These are phyloP conservation scores for Scaptomyza pallida DNA, from an alignment of 1,140 invertebrate genomes.

Conservation along the genomic window DNA sequence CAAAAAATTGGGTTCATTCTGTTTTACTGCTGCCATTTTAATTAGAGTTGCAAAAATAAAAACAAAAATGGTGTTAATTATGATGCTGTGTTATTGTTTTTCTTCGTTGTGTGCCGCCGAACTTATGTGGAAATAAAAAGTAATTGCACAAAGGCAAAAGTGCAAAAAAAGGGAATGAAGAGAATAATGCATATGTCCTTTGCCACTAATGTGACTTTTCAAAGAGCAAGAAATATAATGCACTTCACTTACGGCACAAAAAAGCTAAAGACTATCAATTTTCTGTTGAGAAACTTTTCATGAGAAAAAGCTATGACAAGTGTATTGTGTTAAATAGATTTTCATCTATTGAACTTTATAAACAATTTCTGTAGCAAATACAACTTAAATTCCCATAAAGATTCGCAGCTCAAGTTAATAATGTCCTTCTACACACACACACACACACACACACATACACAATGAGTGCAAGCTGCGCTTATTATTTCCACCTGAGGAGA, in stretches of 20 bases:
- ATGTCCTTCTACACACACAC: not conserved
- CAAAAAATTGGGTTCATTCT: not conserved
- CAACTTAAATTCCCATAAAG: not conserved
- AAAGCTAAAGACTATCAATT: no score
- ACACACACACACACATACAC: not conserved
- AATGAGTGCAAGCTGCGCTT: not conserved
- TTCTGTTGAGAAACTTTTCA: not conserved
- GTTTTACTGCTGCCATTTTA: not conserved
- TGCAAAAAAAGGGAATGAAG: no score
- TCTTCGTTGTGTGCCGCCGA: not conserved
- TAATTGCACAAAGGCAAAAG: not conserved
- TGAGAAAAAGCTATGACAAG: not conserved
- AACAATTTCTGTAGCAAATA: no score
- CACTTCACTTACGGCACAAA: no score
- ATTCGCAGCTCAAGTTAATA: not conserved
- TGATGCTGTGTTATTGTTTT: not conserved
- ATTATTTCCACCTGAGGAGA: not conserved
- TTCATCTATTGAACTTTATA: no score
- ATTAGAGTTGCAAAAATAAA: not conserved
- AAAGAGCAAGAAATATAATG: no score
- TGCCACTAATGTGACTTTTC: no score
- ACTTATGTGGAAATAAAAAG: not conserved
- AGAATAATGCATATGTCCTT: no score
- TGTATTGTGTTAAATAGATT: no score
- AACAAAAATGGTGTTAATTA: constrained; percentile 2